Base-by-base conservation (phyloP, 2,888 invertebrate genomes). In the Choristoneura rosaceana region DNA sequence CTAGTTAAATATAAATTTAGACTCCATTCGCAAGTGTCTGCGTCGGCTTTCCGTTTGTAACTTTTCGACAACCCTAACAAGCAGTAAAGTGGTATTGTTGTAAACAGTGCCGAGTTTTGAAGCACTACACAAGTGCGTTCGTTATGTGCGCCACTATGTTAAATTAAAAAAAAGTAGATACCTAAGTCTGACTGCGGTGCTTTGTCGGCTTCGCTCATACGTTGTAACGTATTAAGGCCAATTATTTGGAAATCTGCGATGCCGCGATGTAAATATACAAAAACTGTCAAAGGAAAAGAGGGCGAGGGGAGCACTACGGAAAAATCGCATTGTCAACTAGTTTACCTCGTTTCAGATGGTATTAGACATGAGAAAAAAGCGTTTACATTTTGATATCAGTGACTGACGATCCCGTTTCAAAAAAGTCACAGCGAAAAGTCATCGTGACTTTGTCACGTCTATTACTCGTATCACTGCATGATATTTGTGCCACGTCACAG, bases 111-210 rank as follows among this genome's bases (percentile, higher is more conserved):
- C 75, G 79, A 82, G 82, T 82, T 85, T 84, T 81, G 78, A 86
- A 71, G 84, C 76, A 79, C 83, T 77, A 74, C 80, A 85, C 82
- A 80, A 87, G 86, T 84, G 83, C 83, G 83, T 87, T 89, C 85
- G 87, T 89, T 88, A 87, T 65, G 82, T 84, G 87, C 83, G 82
- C 82, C 76, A 82, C 80, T 76, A 78, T 78, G 76, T 79, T 58
- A 45, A 69, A 58, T 60, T 63, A 34, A 17, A 70, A 70, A 41
- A 61, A 64, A 33, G 41, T 25, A 25, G 25, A 25, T 25, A 25
- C 25, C 25, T 25, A 34, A 67, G 15, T 67, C 25, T 9, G 64
- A 38, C 41, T 62, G 43, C 10, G 47, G 9, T 52, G 17, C 9
- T 60, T 71, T 38, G 50, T 50, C 66, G 15, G 45, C 17, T 47